Evolutionary conservation across 2,888 invertebrate species (phyloP), one percentile per base, ranked within the genome.

Genomic region (Parthenolecanium corni): DNA sequence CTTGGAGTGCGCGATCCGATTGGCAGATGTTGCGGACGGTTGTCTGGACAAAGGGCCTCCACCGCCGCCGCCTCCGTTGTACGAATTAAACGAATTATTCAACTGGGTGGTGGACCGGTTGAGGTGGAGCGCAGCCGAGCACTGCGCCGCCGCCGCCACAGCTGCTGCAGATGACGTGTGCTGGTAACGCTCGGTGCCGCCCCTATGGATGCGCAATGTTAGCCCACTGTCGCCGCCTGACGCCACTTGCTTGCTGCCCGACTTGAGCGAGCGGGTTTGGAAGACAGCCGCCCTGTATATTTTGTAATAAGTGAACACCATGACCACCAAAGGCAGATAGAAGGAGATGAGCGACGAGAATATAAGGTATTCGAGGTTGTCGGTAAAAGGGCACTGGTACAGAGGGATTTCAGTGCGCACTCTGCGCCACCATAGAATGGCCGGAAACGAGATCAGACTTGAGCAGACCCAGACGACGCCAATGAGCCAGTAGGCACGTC

Each of bases 321-420:
- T 98, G 64, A 98, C 90, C 73, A 92, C 84, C 25, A 97, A 78
- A 25, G 98, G 98, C 69, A 94, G 80, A 75, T 97, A 98, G 77
- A 98, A 98, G 20, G 96, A 96, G 71, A 98, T 92, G 67, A 93
- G 87, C 52, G 96, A 96, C 14, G 96, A 96, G 77, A 97, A 95
- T 73, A 96, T 88, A 68, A 98, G 80, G 75, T 98, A 98, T 65
- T 91, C 91, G 69, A 92, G 79, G 75, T 95, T 92, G 75, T 96
- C 94, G 67, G 97, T 97, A 75, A 98, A 98, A 56, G 89, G 86
- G 75, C 97, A 98, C 73, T 88, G 87, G 72, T 83, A 85, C 68
- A 83, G 82, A 9, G 89, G 88, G 69, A 89, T 85, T 69, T 86
- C 86, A 54, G 81, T 81, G 38, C 90, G 77, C 0, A 89, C 93